A percentile compares a stretch with the other conserved stretches of the same genome.
Evolutionary conservation across 2,888 invertebrate species (phyloP).

Genomic region (Pristionchus arcanus): DNA sequence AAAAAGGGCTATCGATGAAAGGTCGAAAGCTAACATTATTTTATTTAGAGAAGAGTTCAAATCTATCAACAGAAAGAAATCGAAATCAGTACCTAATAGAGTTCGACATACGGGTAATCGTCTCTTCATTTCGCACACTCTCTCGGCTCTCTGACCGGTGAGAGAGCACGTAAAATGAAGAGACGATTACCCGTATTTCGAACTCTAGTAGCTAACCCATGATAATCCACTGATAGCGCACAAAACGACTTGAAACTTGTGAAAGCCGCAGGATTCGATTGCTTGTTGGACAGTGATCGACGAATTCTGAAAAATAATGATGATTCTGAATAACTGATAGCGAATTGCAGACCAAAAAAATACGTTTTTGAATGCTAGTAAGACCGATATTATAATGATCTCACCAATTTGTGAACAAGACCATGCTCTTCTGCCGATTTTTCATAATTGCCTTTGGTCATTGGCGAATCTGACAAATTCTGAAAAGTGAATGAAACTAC

Average conservation of each 20-base stretch:
- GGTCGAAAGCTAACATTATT: too few relatives aligned
- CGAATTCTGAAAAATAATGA: neutral
- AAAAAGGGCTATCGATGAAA: too few relatives aligned
- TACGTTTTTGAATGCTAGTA: too few relatives aligned
- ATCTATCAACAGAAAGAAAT: too few relatives aligned
- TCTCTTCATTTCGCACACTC: too few relatives aligned
- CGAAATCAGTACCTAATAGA: too few relatives aligned
- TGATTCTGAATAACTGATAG: too few relatives aligned
- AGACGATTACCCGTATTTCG: neutral
- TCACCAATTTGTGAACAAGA: neutral
- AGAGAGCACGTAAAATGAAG: too few relatives aligned
- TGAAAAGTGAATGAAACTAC: neutral
- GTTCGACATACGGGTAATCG: neutral
- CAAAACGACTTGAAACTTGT: neutral
- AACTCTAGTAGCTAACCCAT: neutral
- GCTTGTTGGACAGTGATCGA: neutral
- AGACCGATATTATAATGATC: neutral
- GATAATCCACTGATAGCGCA: neutral
- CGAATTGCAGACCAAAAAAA: too few relatives aligned
- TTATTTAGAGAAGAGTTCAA: too few relatives aligned
- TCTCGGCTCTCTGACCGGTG: too few relatives aligned
- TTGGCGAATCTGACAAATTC: neutral
- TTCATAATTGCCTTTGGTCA: neutral
- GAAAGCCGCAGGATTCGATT: neutral
- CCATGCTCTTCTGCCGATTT: neutral